Evolutionary conservation across 35 echinoderm and acorn worm genomes (phyloP).

Genomic region (Apostichopus parvimensis): DNA sequence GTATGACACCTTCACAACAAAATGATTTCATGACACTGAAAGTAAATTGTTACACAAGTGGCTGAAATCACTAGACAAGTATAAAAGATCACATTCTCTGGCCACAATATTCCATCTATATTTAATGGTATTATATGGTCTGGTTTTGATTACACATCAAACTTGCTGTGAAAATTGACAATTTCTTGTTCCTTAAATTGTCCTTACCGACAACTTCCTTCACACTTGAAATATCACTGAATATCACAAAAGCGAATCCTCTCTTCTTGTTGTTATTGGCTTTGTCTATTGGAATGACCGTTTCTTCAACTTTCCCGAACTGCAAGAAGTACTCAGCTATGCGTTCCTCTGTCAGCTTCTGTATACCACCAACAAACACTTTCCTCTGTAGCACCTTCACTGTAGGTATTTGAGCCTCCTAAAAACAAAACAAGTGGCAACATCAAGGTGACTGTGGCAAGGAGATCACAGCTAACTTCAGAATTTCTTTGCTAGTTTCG

Average conservation of each 20-base stretch:
- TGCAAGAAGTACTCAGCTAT: conserved; percentile 67
- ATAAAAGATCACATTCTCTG: no score
- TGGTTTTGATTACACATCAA: no score
- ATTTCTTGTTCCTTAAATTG: neutral
- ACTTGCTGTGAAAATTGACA: neutral
- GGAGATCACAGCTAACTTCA: no score
- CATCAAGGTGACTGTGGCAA: no score
- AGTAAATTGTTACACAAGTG: neutral
- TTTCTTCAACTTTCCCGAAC: conserved; percentile 59
- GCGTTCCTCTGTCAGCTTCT: conserved; percentile 57
- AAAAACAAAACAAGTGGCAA: neutral
- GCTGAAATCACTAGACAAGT: neutral
- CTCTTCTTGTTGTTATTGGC: conserved; percentile 57
- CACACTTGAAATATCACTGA: conserved; percentile 58
- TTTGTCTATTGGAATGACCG: conserved; percentile 60
- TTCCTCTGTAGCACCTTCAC: conserved; percentile 66
- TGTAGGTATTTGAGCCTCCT: conserved; percentile 38
- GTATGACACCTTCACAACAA: no score
- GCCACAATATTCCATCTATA: no score
- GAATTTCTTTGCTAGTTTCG: no score
- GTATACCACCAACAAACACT: conserved; percentile 81
- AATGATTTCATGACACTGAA: no score
- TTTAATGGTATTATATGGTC: no score
- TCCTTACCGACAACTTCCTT: conserved; percentile 68
- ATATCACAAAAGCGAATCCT: conserved; percentile 74